Evolutionary conservation across 64 coral and sea anemone species (phyloP), one percentile per base, ranked within the genome.

Genomic region (Acropora yongei): DNA sequence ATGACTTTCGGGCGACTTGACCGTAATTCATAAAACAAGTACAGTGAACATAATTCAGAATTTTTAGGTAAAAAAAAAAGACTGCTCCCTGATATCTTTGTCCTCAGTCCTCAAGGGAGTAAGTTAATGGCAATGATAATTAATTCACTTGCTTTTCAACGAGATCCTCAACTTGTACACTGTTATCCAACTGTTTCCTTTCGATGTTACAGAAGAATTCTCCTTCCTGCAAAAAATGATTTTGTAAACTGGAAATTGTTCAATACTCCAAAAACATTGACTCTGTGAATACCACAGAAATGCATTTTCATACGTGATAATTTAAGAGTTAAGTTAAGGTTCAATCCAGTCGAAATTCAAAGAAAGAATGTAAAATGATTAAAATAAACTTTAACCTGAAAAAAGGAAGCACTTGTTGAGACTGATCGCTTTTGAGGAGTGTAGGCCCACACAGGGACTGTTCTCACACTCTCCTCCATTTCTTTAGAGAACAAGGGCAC

Each of bases 141-240:
- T 2, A 13, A 14, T 14, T 18, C n/a, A 78, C 73, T 50, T 80
- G 77, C 91, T 74, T 79, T 71, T 87, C 43, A 71, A 94, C 60
- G 41, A 94, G 30, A 42, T 88, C 78, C 41, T 91, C 88, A 2
- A 94, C 68, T 58, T 90, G 78, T 51, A 94, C 88, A 46, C 78
- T 90, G 3, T 81, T 45, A 44, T 88, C 82, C 45, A 91, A n/a
- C 48, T 97, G 92, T 65, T 97, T 94, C 44, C 86, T 78, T 47
- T 82, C 77, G 82, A 97, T 81, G 47, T 90, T 94, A 57, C 95
- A 97, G 77, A 67, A 58, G 55, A 94, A 88, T 65, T 97, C 74
- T 76, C 95, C 95, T 79, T 97, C 95, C 91, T 93, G 17, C 49
- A 61, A 39, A 75, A 75, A 80, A 13, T 20, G 17, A 41, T 58